These are phyloP conservation scores for Rotaria sp. DNA, from an alignment of 2,888 invertebrate genomes.

Conservation along the genomic window DNA sequence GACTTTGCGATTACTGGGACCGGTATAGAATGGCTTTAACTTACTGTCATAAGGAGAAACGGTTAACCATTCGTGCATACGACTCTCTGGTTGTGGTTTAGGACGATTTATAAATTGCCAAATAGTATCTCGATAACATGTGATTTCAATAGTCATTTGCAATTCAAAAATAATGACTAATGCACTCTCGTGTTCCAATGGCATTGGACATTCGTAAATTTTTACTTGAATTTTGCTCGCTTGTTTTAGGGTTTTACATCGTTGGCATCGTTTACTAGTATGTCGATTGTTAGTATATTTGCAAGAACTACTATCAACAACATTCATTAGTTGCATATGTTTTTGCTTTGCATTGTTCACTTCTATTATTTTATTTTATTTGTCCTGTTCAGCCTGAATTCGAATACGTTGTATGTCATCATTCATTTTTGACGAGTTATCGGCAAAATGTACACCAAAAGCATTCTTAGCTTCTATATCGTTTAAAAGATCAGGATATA, in stretches of 20 bases:
- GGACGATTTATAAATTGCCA: conserved; percentile 2
- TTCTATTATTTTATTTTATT: no score
- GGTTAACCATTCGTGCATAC: not conserved
- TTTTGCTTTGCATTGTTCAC: no score
- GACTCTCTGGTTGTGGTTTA: not conserved
- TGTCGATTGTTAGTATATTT: no score
- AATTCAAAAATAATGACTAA: not conserved
- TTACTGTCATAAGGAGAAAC: not conserved
- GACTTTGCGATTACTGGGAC: not conserved
- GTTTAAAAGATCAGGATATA: no score
- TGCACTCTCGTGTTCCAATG: not conserved
- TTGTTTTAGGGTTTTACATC: not conserved
- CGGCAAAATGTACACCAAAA: no score
- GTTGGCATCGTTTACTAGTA: not conserved
- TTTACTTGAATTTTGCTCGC: not conserved
- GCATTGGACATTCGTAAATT: not conserved
- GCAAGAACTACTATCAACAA: no score
- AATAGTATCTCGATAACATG: not conserved
- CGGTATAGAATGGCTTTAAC: not conserved
- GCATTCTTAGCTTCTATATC: no score
- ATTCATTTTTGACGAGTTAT: no score
- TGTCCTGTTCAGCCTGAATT: no score
- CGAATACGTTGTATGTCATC: no score
- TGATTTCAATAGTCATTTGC: not conserved
- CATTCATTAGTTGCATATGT: no score